Conservation (phyloP, 2,888 invertebrate genomes). For the Andrena camellia region DNA sequence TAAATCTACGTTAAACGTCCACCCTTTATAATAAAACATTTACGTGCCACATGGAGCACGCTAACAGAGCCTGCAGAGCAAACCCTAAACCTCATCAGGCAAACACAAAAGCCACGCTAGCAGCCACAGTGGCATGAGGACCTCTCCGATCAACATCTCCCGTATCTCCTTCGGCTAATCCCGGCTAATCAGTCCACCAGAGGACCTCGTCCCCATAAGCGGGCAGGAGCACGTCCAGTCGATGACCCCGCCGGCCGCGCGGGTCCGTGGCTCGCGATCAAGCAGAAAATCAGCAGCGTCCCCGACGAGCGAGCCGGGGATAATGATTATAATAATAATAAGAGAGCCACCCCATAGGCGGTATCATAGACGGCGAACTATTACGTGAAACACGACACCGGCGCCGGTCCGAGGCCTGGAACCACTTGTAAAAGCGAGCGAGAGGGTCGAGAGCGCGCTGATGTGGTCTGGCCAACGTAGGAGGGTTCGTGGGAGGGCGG, state of each 20-base stretch:
- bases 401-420: constrained; percentile 76
- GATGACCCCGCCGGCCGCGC: constrained; percentile 17
- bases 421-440: constrained; percentile 75
- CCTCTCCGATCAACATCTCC: constrained; percentile 2
- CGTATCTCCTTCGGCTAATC: constrained; percentile 25
- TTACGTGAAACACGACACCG: constrained; percentile 82
- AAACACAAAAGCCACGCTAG: too few relatives aligned
- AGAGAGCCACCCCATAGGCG: constrained; percentile 65
- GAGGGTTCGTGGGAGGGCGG: constrained; percentile 14
- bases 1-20: too few relatives aligned
- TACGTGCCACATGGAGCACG: too few relatives aligned
- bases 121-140: too few relatives aligned
- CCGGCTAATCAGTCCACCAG: constrained; percentile 22
- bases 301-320: constrained; percentile 53
- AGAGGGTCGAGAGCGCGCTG: constrained; percentile 44
- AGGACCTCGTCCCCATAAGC: constrained; percentile 12
- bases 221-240: constrained; percentile 20
- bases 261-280: constrained; percentile 29
- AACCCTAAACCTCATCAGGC: too few relatives aligned
- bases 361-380: constrained; percentile 78
- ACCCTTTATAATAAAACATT: too few relatives aligned
- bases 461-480: constrained; percentile 32
- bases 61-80: too few relatives aligned
- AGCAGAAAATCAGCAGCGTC: constrained; percentile 44
- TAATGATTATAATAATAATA: constrained; percentile 71